A percentile compares a stretch with the other conserved stretches of the same genome.
Conservation (phyloP, 2,113 vertebrate species). For the Osmerus eperlanus region DNA sequence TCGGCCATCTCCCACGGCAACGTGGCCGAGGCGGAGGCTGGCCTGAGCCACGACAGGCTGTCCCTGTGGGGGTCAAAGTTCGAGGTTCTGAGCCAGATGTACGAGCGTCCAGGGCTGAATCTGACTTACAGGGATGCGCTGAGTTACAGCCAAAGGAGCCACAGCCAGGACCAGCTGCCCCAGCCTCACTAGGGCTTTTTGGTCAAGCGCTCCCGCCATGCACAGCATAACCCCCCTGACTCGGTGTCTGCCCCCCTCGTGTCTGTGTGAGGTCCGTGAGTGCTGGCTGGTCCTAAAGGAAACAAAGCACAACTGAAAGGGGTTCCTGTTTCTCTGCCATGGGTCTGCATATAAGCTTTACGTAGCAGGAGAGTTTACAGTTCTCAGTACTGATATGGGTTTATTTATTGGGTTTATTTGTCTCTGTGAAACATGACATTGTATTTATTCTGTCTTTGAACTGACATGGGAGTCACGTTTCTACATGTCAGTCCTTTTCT, state of each 20-base stretch:
- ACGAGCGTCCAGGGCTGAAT: constrained; percentile 52
- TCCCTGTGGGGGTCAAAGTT: constrained; percentile 79
- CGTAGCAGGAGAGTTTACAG: constrained; percentile 9
- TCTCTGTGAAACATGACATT: constrained; percentile 32
- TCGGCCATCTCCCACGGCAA: constrained; percentile 45
- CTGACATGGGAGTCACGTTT: not conserved
- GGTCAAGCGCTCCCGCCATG: not conserved
- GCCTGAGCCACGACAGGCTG: constrained; percentile 67
- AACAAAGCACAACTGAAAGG: constrained; percentile 6
- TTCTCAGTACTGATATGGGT: constrained; percentile 1
- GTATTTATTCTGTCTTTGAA: constrained; percentile 45
- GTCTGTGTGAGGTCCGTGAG: constrained; percentile 4
- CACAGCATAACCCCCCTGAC: not conserved
- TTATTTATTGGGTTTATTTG: constrained; percentile 50
- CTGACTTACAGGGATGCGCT: constrained; percentile 53
- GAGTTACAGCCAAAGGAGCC: constrained; percentile 48
- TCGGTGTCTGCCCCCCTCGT: not conserved
- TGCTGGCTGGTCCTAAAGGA: not conserved
- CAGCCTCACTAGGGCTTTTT: constrained; percentile 44
- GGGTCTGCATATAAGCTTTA: constrained; percentile 18
- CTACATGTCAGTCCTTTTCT: not conserved
- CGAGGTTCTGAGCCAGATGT: constrained; percentile 75
- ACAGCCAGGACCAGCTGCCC: constrained; percentile 53
- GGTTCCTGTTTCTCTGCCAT: constrained; percentile 7
- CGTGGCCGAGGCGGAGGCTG: constrained; percentile 45